Percentiles rank a stretch among this genome's conserved stretches.
Conservation (phyloP, 2,113 vertebrate species). For the Dromas ardeola region DNA sequence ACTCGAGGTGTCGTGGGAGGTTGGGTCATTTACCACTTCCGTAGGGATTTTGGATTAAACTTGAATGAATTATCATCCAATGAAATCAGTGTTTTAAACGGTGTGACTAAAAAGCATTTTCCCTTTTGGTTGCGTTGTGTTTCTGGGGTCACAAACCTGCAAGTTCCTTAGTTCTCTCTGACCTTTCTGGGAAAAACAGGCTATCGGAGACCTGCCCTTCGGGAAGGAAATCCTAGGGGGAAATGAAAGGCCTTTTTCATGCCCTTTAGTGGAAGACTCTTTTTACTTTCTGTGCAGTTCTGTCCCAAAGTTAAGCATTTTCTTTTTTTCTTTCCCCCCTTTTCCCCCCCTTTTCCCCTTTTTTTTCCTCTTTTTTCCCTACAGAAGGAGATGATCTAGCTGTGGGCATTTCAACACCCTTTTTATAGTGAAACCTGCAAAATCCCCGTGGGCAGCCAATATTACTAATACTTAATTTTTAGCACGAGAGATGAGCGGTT, state of each 20-base stretch:
- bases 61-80: background rate
- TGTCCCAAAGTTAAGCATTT: background rate
- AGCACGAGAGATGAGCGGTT: background rate
- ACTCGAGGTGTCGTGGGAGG: background rate
- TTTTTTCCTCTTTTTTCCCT: background rate
- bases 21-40: background rate
- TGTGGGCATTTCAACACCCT: background rate
- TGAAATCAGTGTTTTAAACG: background rate
- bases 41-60: background rate
- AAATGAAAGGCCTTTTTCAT: background rate
- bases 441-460: background rate
- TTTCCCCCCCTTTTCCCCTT: too few species aligned
- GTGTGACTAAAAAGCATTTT: constrained; percentile 24
- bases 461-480: background rate
- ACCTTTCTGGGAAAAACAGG: constrained; percentile 26
- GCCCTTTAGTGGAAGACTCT: background rate
- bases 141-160: constrained; percentile 2
- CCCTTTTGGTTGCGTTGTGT: background rate
- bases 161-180: background rate
- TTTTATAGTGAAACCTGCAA: background rate
- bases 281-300: background rate
- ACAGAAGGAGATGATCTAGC: background rate
- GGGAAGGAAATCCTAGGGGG: constrained; percentile 20
- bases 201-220: background rate
- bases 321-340: too few species aligned